A percentile compares a stretch with the other conserved stretches of the same genome.
Conservation (phyloP, 2,113 vertebrate species). For the Morphnarchus princeps region DNA sequence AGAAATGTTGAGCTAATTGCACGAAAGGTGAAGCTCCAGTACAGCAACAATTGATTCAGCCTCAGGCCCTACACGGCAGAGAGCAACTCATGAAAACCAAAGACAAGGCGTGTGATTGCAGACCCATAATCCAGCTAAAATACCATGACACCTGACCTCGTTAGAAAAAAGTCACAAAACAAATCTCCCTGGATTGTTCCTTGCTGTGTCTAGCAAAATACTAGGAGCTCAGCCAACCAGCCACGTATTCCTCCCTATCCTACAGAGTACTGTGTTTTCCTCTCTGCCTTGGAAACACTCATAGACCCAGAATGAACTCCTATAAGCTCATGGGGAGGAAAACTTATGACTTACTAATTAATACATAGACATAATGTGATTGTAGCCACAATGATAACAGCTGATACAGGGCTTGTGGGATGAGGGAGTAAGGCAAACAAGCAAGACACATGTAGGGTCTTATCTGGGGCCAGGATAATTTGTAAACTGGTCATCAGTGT, state of each 20-base stretch:
- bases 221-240: background rate
- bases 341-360: background rate
- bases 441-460: background rate
- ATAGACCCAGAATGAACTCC: background rate
- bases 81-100: background rate
- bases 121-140: conserved; percentile 17
- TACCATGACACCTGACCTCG: background rate
- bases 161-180: background rate
- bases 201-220: background rate
- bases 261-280: background rate
- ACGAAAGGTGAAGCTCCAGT: background rate
- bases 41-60: background rate
- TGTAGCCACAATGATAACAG: background rate
- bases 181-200: background rate
- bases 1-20: background rate
- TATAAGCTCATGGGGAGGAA: background rate
- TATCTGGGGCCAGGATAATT: background rate
- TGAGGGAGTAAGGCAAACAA: background rate
- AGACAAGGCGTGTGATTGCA: background rate
- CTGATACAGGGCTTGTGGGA: background rate
- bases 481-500: background rate
- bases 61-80: background rate
- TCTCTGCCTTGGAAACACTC: background rate
- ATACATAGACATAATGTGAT: background rate
- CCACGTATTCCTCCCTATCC: background rate